Evolutionary conservation across 2,113 vertebrate genomes (phyloP), one percentile per base, ranked within the genome.

Genomic region (Callorhinus ursinus): DNA sequence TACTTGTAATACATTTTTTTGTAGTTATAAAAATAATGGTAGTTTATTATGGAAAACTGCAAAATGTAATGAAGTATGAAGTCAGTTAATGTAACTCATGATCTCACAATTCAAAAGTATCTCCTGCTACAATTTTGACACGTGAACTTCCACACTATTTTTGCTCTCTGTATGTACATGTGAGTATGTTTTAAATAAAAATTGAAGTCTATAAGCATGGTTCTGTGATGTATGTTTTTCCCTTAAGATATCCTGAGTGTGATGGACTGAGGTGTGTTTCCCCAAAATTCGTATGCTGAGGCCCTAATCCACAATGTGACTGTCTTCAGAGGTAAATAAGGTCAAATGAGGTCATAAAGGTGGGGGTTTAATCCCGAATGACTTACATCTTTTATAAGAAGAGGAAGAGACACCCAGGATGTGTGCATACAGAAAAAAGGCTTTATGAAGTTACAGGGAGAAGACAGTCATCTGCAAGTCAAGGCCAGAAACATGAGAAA

Each of bases 1-100:
- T 87, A 71, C 51, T 95, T 81, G 80, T 81, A 53, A 74, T 46
- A 21, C 9, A 39, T 72, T 69, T 77, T 74, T 74, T 91, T 83
- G 5, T 31, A 19, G 65, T 88, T 88, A 80, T 72, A 88, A 61
- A 90, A 63, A 7, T 87, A 72, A 84, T 65, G 39, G 18, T 81
- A 76, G 12, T 69, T 87, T 96, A 79, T 65, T 82, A 88, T 36
- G 46, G n/a, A 95, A 81, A 95, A 95, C 39, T 79, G 4, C 8
- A 76, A 93, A 80, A 80, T 51, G 7, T 33, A 69, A 28, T 79
- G 87, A 46, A 86, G 4, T 39, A 31, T 55, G 13, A 53, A 57
- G 26, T 16, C 57, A 93, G 36, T 74, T 88, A 83, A 65, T 61
- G 22, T 42, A 65, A 63, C 28, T 91, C 31, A 71, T 42, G 77